A percentile compares a stretch with the other conserved stretches of the same genome.
Conservation (phyloP, 2,888 invertebrate species). For the Volucella inflata region DNA sequence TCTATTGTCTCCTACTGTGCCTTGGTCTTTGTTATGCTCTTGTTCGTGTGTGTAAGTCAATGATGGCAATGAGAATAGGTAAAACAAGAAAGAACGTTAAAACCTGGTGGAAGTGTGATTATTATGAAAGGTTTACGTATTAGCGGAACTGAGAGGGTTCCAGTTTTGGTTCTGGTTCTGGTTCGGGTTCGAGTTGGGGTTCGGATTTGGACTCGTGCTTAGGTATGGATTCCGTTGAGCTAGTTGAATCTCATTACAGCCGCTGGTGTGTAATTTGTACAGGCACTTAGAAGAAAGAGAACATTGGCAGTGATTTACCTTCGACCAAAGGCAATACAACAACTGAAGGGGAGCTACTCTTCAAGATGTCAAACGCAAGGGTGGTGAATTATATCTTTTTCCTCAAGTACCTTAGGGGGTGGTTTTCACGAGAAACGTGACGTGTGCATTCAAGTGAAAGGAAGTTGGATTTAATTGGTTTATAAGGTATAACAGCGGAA, state of each 20-base stretch:
- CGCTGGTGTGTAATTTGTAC: slow-evolving; percentile 50
- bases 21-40: slow-evolving; percentile 6
- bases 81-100: slow-evolving; percentile 46
- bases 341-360: neutral
- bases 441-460: neutral
- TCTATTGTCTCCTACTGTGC: slow-evolving; percentile 25
- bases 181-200: too few relatives aligned
- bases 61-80: slow-evolving; percentile 4
- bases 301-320: slow-evolving; percentile 57
- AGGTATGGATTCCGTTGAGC: slow-evolving; percentile 37
- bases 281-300: slow-evolving; percentile 24
- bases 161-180: too few relatives aligned
- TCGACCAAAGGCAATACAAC: neutral
- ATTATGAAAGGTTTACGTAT: slow-evolving; percentile 63
- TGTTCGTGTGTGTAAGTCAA: slow-evolving; percentile 25
- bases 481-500: slow-evolving; percentile 24
- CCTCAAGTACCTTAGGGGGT: slow-evolving; percentile 21
- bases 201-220: slow-evolving; percentile 25
- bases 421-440: neutral
- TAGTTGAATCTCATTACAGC: slow-evolving; percentile 57
- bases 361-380: slow-evolving; percentile 42
- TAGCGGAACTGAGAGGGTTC: too few relatives aligned
- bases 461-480: slow-evolving; percentile 44
- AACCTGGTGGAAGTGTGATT: slow-evolving; percentile 65
- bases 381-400: slow-evolving; percentile 33